Evolutionary conservation across 2,113 vertebrate genomes (phyloP).

Genomic region (Hemibagrus wyckioides): DNA sequence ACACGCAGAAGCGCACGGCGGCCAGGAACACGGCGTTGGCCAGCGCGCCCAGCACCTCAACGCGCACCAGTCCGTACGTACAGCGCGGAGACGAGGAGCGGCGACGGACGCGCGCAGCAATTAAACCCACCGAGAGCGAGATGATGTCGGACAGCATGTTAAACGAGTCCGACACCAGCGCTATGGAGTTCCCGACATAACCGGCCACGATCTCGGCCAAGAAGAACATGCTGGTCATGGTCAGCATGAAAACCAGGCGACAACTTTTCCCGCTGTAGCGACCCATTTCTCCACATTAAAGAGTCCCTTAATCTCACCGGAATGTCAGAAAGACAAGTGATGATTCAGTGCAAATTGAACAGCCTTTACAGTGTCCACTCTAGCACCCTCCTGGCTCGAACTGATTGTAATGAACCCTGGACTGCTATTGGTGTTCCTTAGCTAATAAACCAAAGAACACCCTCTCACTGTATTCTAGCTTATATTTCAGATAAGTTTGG

Average conservation of each 20-base stretch:
- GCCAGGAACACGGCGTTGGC: slow-evolving; percentile 80
- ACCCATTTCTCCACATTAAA: slow-evolving; percentile 67
- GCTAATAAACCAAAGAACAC: neutral
- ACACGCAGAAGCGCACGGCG: slow-evolving; percentile 77
- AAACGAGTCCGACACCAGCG: slow-evolving; percentile 85
- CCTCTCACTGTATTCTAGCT: neutral
- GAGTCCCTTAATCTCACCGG: neutral
- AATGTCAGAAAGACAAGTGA: neutral
- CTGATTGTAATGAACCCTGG: neutral
- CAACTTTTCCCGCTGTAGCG: slow-evolving; percentile 82
- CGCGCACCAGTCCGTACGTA: slow-evolving; percentile 78
- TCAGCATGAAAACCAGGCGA: slow-evolving; percentile 79
- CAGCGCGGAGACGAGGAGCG: slow-evolving; percentile 63
- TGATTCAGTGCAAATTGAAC: neutral
- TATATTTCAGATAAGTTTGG: neutral
- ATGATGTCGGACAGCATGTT: slow-evolving; percentile 85
- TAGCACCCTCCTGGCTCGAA: neutral
- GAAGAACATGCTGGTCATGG: slow-evolving; percentile 77
- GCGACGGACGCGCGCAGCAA: slow-evolving; percentile 69
- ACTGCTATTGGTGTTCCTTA: neutral
- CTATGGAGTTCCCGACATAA: slow-evolving; percentile 84
- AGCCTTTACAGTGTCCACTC: no score
- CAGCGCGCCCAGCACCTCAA: slow-evolving; percentile 82
- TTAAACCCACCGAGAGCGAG: slow-evolving; percentile 80
- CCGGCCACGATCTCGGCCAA: slow-evolving; percentile 82